Evolutionary conservation across 2,797 vertebrate genomes (phyloP).

Genomic region (Lemur catta): DNA sequence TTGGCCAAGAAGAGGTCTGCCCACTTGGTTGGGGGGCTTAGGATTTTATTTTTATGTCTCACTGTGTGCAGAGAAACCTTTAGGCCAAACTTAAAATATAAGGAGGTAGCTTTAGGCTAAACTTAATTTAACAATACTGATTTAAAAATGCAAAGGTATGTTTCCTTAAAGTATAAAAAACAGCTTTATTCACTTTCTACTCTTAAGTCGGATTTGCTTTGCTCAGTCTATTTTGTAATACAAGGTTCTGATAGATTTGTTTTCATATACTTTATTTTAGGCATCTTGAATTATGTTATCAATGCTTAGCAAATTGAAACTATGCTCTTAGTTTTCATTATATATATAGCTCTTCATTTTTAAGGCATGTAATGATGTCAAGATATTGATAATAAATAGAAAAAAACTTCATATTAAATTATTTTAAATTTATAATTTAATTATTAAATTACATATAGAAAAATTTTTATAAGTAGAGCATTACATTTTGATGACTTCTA

Average conservation of each 20-base stretch:
- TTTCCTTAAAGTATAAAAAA: neutral
- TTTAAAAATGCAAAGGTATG: neutral
- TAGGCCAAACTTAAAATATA: neutral
- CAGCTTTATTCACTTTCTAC: neutral
- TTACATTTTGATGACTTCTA: neutral
- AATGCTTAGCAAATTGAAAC: slow-evolving; percentile 8
- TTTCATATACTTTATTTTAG: neutral
- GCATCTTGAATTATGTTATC: slow-evolving; percentile 12
- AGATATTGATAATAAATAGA: neutral
- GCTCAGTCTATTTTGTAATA: neutral
- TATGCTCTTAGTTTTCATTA: slow-evolving; percentile 22
- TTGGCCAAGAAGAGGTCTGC: neutral
- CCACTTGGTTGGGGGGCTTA: neutral
- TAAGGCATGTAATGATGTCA: neutral
- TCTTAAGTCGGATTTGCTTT: slow-evolving; percentile 16
- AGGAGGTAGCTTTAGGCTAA: neutral
- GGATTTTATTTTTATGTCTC: neutral
- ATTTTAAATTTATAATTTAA: neutral
- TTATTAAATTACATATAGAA: neutral
- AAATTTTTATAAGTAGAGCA: neutral
- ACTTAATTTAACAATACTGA: neutral
- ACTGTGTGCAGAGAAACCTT: neutral
- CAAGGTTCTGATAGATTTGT: neutral
- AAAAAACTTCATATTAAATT: neutral
- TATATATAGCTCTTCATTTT: neutral